Base-by-base conservation (phyloP, 2,797 vertebrate genomes). In the Antennarius maculatus region DNA sequence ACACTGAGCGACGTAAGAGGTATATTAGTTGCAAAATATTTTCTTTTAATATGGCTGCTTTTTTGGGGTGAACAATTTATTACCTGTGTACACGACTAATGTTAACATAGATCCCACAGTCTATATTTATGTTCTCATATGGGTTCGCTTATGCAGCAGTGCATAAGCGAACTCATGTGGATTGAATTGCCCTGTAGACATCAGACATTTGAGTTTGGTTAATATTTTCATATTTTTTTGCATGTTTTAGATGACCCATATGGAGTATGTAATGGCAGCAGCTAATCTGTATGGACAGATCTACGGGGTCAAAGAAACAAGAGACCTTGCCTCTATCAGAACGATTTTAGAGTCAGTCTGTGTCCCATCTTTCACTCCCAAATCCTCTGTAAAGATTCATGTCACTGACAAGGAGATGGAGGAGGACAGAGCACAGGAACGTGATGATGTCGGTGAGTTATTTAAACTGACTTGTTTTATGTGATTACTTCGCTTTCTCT, bases 181-280 rank as follows among this genome's bases (percentile, higher is more conserved):
- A 8, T 34, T 34, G 31, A 2, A 34, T 34, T 34, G 31, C 31
- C 31, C 7, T 34, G 31, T 34, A 5, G 31, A 34, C 7, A 34
- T 34, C 31, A 34, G 5, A 5, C 7, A 34, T 34, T 34, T 34
- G 31, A 34, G 31, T 34, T 34, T 34, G 31, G 31, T 34, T 34
- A 34, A 34, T 34, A 34, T 8, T 5, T 34, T 34, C 31, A 34
- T 34, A 23, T 23, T 23, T 23, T 23, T 23, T 23, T 23, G 23
- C 23, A 23, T 81, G 10, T 79, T 77, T 73, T 17, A 89, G 96
- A 74, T 80, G 11, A 83, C 76, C 4, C 95, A 97, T 56, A 68
- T 95, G 87, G 91, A 91, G 2, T 98, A 93, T 16, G 74, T 98
- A 50, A 55, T 93, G 81, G 93, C 94, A 0, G 93, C 95, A 17